Evolutionary conservation across 2,888 invertebrate genomes (phyloP), one percentile per base, ranked within the genome.

Genomic region (Tuta absoluta): DNA sequence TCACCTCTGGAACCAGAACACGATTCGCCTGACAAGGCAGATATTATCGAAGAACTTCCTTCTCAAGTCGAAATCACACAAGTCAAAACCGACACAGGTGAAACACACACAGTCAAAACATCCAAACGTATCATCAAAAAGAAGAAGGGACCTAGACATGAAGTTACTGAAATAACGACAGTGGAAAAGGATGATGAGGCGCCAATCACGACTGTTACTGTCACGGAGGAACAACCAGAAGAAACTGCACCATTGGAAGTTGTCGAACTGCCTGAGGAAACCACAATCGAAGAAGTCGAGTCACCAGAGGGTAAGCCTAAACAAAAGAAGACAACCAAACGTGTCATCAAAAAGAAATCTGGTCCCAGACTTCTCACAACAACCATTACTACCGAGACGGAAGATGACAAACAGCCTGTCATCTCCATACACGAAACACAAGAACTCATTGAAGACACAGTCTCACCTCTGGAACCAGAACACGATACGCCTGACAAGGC

Each of bases 141-240:
- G 69, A 81, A 80, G 41, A 79, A 82, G 65, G 83, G 86, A 4
- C 78, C 72, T 0, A 73, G 71, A 60, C 64, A 72, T 72, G 81
- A 77, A 80, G 86, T 85, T 68, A 91, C 77, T 72, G 84, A 80
- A 82, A 89, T 87, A 73, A 84, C 82, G 69, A 83, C 77, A 72
- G 72, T 82, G 68, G 80, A 67, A 75, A 86, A 79, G 81, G 76
- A 91, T 76, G 76, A 87, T 77, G 86, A 87, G 61, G 60, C 76
- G 21, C 74, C 81, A 38, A 65, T 80, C 37, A 73, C 78, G 33
- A 71, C 76, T 5, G 77, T 81, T 14, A 73, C 63, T 67, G 63
- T 68, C 0, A 75, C 76, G 0, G 76, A 78, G 71, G 74, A 74
- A 0, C 72, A 69, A 49, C 68, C 73, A 0, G 70, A 85, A 66